Evolutionary conservation across 2,113 vertebrate species (phyloP).

Genomic region (Nyctibius bracteatus): DNA sequence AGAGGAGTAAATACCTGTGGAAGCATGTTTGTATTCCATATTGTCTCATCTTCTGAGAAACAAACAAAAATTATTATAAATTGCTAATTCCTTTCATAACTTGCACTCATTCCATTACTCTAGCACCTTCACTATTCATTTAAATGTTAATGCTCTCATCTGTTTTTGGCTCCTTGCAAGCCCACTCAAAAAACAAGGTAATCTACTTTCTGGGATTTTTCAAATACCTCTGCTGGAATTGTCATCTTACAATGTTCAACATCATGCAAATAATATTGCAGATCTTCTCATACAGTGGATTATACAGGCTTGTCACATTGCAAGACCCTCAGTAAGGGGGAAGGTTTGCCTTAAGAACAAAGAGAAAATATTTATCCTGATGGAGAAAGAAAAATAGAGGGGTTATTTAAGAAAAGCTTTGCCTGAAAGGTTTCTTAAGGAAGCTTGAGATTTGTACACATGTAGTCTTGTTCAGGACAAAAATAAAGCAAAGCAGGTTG

Average conservation of each 20-base stretch:
- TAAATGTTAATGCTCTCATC: background rate
- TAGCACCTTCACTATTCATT: background rate
- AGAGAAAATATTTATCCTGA: background rate
- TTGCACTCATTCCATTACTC: background rate
- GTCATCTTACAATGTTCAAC: background rate
- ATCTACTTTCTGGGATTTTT: background rate
- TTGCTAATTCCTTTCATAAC: background rate
- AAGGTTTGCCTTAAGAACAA: background rate
- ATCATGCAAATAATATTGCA: background rate
- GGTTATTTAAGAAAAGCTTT: background rate
- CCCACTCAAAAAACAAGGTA: background rate
- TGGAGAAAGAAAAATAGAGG: background rate
- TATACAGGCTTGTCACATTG: background rate
- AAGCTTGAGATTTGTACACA: background rate
- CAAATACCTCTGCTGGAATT: background rate
- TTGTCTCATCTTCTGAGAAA: slow-evolving; percentile 52
- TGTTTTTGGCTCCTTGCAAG: background rate
- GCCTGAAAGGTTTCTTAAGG: background rate
- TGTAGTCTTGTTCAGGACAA: background rate
- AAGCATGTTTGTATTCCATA: slow-evolving; percentile 40
- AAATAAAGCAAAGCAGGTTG: background rate
- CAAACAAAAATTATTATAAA: background rate
- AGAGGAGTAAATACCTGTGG: slow-evolving; percentile 32
- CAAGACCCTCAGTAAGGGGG: background rate
- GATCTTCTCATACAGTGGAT: background rate